These are phyloP conservation scores for Rhodophaea formosa DNA, from an alignment of 2,888 invertebrate species.

Conservation along the genomic window DNA sequence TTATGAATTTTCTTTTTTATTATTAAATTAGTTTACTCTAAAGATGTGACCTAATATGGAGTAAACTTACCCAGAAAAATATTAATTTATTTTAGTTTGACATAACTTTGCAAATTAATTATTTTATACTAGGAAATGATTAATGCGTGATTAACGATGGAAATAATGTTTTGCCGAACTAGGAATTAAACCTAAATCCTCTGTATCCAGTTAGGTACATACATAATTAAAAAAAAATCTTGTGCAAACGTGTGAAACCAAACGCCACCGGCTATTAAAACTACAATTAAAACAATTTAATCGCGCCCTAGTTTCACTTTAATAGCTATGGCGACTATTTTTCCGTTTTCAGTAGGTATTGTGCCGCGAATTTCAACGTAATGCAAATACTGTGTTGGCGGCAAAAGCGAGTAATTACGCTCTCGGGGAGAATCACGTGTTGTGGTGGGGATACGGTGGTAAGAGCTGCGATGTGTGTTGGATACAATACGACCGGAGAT, in stretches of 20 bases:
- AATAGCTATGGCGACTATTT: conserved; percentile 20
- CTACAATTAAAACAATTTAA: not conserved
- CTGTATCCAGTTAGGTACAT: no score
- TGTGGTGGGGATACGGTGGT: conserved; percentile 4
- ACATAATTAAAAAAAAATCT: not conserved
- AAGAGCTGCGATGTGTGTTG: conserved; percentile 10
- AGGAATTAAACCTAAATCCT: no score
- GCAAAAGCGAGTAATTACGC: conserved; percentile 58
- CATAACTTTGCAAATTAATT: no score
- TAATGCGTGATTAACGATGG: no score
- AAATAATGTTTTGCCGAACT: no score
- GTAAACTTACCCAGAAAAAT: no score
- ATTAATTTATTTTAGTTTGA: no score
- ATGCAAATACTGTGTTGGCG: conserved; percentile 59
- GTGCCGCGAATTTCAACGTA: conserved; percentile 40
- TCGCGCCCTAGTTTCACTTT: not conserved
- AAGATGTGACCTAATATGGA: no score
- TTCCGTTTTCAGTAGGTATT: conserved; percentile 30
- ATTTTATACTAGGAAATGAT: no score
- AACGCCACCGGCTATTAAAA: no score
- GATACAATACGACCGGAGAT: not conserved
- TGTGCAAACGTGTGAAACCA: not conserved
- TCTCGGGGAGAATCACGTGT: conserved; percentile 48
- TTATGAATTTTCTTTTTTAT: no score
- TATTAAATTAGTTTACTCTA: no score